Evolutionary conservation across 2,888 invertebrate species (phyloP).

Genomic region (Melanotus villosus): DNA sequence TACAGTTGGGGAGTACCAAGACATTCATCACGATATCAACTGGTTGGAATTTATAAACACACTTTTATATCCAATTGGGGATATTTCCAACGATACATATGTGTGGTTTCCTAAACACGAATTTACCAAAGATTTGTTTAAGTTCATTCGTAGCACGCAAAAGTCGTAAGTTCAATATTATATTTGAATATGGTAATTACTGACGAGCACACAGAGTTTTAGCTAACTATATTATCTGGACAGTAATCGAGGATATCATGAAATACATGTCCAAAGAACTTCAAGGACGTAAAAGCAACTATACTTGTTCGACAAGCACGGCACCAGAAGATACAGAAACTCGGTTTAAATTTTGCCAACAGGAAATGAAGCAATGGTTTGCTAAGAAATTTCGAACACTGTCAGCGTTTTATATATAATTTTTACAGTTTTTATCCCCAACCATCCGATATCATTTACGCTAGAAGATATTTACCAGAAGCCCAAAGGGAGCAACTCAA

Average conservation of each 20-base stretch:
- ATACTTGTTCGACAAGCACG: constrained; percentile 15
- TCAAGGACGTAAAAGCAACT: constrained; percentile 4
- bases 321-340: neutral
- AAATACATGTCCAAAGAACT: constrained; percentile 14
- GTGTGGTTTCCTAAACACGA: constrained; percentile 26
- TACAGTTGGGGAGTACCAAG: constrained; percentile 8
- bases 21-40: constrained; percentile 10
- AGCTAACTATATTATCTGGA: constrained; percentile 48
- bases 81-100: constrained; percentile 15
- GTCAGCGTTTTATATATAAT: neutral
- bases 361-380: neutral
- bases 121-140: constrained; percentile 31
- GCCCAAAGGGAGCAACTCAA: constrained; percentile 38
- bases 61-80: constrained; percentile 11
- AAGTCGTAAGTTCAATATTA: constrained; percentile 27
- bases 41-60: constrained; percentile 33
- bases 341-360: constrained; percentile 13
- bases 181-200: neutral
- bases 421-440: constrained; percentile 16
- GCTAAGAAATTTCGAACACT: neutral
- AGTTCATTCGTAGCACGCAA: constrained; percentile 32
- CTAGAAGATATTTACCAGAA: constrained; percentile 38
- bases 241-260: constrained; percentile 28
- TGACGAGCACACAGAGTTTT: constrained; percentile 15
- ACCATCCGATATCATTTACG: constrained; percentile 27